A percentile compares a stretch with the other conserved stretches of the same genome.
These are phyloP conservation scores for Silurus aristotelis DNA, from an alignment of 2,797 vertebrate genomes.

Conservation along the genomic window DNA sequence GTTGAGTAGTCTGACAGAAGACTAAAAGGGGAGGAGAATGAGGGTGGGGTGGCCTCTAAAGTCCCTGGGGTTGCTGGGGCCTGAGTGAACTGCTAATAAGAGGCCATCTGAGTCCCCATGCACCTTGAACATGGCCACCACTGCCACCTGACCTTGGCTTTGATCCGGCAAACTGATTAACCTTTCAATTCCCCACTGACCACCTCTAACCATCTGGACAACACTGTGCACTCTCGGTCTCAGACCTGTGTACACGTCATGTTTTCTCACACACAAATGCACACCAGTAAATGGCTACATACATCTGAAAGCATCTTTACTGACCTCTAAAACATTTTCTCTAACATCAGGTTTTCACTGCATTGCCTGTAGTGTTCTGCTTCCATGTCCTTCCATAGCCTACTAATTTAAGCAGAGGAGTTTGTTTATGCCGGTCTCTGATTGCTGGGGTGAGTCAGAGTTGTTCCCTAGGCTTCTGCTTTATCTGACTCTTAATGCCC, in stretches of 20 bases:
- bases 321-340: background rate
- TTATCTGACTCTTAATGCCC: conserved; percentile 49
- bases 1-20: conserved; percentile 52
- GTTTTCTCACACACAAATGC: conserved; percentile 8
- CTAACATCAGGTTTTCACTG: background rate
- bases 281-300: conserved; percentile 8
- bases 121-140: conserved; percentile 82
- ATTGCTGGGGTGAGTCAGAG: conserved; percentile 47
- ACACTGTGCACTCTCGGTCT: conserved; percentile 57
- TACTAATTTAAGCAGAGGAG: conserved; percentile 30
- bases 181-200: conserved; percentile 71
- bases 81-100: conserved; percentile 76
- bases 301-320: background rate
- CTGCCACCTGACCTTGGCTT: conserved; percentile 83
- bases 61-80: conserved; percentile 40
- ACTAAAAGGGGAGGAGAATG: conserved; percentile 54
- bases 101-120: conserved; percentile 78
- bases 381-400: background rate
- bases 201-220: conserved; percentile 76
- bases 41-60: conserved; percentile 49
- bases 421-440: conserved; percentile 47
- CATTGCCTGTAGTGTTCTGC: background rate
- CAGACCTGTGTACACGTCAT: conserved; percentile 14
- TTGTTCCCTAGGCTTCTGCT: conserved; percentile 41
- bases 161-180: conserved; percentile 79